Conservation (phyloP, 1,140 invertebrate genomes). For the Plutomurus gul region DNA sequence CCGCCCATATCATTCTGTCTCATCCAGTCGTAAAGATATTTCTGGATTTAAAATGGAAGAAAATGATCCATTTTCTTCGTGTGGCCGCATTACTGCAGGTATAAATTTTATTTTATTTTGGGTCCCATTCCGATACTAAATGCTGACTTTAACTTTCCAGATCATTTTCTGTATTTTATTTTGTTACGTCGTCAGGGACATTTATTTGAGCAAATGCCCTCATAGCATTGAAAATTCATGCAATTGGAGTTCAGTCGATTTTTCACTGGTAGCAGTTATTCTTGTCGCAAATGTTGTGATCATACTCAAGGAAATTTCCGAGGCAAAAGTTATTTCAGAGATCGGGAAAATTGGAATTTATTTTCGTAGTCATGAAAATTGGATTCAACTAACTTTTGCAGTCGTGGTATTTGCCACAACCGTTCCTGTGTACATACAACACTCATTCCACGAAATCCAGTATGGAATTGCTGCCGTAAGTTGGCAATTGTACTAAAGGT, state of each 20-base stretch:
- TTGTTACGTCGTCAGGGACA: neutral
- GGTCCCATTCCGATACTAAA: too few relatives aligned
- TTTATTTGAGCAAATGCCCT: neutral
- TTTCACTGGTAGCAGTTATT: neutral
- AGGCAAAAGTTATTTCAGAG: neutral
- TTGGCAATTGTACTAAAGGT: neutral
- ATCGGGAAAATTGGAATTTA: neutral
- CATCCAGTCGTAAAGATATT: neutral
- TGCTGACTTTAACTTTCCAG: neutral
- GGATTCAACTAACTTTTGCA: neutral
- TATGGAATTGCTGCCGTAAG: neutral
- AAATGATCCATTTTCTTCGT: neutral
- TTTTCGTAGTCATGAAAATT: neutral
- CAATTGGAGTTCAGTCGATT: neutral
- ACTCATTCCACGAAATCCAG: neutral
- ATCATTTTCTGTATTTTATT: neutral
- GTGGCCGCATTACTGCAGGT: neutral
- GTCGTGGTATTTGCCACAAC: neutral
- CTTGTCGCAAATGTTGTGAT: neutral
- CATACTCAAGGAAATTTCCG: neutral
- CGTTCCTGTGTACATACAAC: neutral
- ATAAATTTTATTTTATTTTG: neutral
- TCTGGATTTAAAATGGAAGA: neutral
- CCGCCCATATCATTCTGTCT: neutral
- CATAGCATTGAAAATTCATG: neutral